These are phyloP conservation scores for Serilophus lunatus DNA, from an alignment of 2,113 vertebrate genomes.

Conservation along the genomic window DNA sequence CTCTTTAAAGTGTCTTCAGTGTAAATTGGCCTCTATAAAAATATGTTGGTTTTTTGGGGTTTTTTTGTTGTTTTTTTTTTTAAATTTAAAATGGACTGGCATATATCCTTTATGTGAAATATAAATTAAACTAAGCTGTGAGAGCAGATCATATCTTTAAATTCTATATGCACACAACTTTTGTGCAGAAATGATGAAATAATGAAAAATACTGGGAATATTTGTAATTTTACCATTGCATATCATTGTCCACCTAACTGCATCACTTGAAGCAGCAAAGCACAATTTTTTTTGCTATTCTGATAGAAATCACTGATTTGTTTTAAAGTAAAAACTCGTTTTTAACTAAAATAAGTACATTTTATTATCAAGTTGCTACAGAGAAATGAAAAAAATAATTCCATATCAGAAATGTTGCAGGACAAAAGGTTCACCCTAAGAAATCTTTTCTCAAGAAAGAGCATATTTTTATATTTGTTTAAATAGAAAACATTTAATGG, in stretches of 20 bases:
- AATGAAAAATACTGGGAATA: neutral
- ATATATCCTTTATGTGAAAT: neutral
- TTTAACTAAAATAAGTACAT: neutral
- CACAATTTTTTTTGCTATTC: neutral
- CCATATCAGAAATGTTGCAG: rapidly evolving
- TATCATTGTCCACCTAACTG: neutral
- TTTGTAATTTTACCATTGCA: neutral
- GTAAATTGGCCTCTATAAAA: neutral
- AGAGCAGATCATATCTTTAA: neutral
- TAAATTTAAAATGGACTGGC: neutral
- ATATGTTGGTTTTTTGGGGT: too few species aligned
- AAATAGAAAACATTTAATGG: neutral
- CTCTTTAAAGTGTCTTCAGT: neutral
- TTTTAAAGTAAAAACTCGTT: neutral
- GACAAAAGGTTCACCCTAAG: neutral
- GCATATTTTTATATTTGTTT: neutral
- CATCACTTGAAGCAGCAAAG: neutral
- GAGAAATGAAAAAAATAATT: neutral
- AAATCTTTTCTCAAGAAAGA: neutral
- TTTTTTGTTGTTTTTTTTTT: too few species aligned
- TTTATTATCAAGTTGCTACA: neutral
- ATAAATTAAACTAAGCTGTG: neutral
- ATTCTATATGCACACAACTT: neutral
- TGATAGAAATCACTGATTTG: rapidly evolving
- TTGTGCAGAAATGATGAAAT: neutral